Percentiles rank a stretch among this genome's conserved stretches.
Evolutionary conservation across 2,797 vertebrate species (phyloP).

Genomic region (Lithobates sylvaticus): DNA sequence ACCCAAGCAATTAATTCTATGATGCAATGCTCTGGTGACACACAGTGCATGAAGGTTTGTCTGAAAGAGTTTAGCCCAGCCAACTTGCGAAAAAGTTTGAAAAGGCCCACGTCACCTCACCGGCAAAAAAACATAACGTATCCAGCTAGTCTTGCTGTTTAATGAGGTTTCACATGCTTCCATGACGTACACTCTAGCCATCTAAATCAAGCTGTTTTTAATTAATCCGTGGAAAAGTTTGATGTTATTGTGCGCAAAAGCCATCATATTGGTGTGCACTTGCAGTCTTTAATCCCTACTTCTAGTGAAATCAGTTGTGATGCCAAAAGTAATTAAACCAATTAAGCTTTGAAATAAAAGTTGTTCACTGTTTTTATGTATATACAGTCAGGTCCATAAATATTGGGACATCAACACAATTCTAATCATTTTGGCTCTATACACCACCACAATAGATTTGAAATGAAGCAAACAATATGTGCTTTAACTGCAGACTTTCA

Average conservation of each 20-base stretch:
- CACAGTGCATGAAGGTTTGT: too few relatives aligned
- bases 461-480: too few relatives aligned
- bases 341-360: background rate
- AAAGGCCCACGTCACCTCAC: background rate
- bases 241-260: too few relatives aligned
- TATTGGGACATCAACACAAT: too few relatives aligned
- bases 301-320: background rate
- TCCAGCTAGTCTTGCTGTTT: background rate
- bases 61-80: background rate
- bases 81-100: background rate
- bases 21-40: background rate
- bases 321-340: background rate
- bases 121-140: background rate
- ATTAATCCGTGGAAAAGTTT: too few relatives aligned
- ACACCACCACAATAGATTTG: too few relatives aligned
- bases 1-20: background rate
- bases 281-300: background rate
- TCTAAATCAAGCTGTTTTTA: background rate
- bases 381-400: too few relatives aligned
- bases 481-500: too few relatives aligned
- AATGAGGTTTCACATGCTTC: background rate
- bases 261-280: background rate
- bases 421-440: too few relatives aligned
- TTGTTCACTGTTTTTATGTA: too few relatives aligned
- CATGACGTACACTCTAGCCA: background rate